Conservation (phyloP, 2,797 vertebrate genomes). For the Heliangelus exortis region DNA sequence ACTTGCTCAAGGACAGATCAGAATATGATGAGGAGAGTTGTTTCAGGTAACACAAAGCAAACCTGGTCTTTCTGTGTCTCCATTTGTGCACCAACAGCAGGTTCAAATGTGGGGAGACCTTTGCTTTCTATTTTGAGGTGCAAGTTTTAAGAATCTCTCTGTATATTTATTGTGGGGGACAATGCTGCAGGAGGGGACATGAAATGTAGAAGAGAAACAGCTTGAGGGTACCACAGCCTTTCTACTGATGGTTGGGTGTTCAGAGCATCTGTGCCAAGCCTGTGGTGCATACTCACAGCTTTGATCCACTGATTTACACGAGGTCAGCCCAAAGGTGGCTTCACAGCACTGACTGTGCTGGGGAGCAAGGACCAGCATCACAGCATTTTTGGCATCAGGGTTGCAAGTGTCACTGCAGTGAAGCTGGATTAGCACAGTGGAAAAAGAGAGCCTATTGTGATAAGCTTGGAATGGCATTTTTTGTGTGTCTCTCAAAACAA, state of each 20-base stretch:
- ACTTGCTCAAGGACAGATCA: conserved; percentile 17
- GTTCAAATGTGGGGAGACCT: not conserved
- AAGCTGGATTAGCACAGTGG: not conserved
- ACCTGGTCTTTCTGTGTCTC: not conserved
- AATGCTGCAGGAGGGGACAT: not conserved
- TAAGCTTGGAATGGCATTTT: not conserved
- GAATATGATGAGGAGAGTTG: not conserved
- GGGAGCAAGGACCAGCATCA: not conserved
- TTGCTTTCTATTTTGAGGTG: not conserved
- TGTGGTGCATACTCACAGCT: not conserved
- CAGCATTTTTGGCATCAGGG: not conserved
- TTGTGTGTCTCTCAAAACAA: not conserved
- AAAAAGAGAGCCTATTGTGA: not conserved
- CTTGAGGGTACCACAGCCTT: not conserved
- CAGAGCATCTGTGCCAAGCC: not conserved
- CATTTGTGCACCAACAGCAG: not conserved
- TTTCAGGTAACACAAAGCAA: conserved; percentile 15
- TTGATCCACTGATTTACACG: not conserved
- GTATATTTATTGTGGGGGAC: not conserved
- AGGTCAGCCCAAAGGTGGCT: not conserved
- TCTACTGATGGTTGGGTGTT: not conserved
- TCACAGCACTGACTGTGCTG: not conserved
- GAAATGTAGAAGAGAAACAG: not conserved
- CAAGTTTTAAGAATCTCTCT: not conserved
- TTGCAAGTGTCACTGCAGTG: not conserved